Conservation (phyloP, 2,113 vertebrate genomes). For the Oplegnathus fasciatus region DNA sequence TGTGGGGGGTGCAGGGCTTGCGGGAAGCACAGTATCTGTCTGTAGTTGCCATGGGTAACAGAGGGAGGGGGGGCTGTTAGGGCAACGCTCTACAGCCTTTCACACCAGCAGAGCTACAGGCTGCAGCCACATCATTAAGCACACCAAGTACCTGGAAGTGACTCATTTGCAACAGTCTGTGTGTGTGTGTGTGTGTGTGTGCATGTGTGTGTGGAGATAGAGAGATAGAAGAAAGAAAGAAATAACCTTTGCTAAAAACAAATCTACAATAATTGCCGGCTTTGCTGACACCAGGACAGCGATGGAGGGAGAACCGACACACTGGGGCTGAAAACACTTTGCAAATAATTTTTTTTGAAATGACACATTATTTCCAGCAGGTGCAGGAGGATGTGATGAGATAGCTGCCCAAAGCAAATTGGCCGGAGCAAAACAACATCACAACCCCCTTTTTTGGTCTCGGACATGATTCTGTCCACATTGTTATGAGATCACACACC, state of each 20-base stretch:
- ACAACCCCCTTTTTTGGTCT: neutral
- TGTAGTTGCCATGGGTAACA: conserved; percentile 81
- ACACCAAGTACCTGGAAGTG: conserved; percentile 60
- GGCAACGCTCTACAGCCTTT: conserved; percentile 50
- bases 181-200: conserved; percentile 3
- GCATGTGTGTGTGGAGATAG: neutral
- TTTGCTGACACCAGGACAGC: neutral
- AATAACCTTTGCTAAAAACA: neutral
- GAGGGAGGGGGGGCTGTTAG: conserved; percentile 42
- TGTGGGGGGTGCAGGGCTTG: conserved; percentile 37
- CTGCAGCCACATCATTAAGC: conserved; percentile 59
- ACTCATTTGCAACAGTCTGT: conserved; percentile 51
- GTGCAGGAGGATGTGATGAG: neutral
- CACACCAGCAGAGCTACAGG: conserved; percentile 55
- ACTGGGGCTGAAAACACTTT: conserved; percentile 12
- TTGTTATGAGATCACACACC: conserved; percentile 5
- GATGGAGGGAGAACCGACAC: neutral
- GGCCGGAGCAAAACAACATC: conserved; percentile 19
- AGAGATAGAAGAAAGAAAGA: neutral
- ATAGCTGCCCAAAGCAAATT: conserved; percentile 21
- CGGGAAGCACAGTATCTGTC: conserved; percentile 65
- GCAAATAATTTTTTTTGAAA: neutral
- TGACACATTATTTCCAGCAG: neutral
- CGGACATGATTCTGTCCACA: neutral
- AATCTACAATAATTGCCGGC: neutral